These are phyloP conservation scores for Gambusia affinis DNA, from an alignment of 2,113 vertebrate species.

Conservation along the genomic window DNA sequence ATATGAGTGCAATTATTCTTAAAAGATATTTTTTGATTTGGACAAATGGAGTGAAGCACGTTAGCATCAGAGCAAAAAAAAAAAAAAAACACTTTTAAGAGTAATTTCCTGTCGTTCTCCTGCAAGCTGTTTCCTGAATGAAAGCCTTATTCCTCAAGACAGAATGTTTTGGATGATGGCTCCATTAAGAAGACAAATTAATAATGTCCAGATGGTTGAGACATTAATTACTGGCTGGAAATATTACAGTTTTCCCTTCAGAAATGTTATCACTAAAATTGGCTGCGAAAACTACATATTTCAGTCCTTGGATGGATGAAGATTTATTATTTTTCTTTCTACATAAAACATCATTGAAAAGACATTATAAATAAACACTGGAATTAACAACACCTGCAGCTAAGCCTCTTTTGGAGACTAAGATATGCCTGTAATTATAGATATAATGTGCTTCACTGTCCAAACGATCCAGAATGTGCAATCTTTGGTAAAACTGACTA, in stretches of 20 bases:
- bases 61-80: too few species aligned
- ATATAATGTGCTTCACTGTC: neutral
- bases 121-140: neutral
- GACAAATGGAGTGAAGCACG: too few species aligned
- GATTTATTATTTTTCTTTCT: neutral
- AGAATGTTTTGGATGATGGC: neutral
- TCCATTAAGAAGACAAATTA: neutral
- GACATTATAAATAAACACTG: neutral
- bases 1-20: too few species aligned
- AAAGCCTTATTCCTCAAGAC: neutral
- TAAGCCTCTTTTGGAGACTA: neutral
- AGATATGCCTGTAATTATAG: neutral
- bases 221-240: neutral
- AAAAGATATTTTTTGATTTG: too few species aligned
- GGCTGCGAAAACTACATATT: neutral
- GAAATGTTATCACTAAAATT: neutral
- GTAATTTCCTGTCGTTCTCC: neutral
- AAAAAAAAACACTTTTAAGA: too few species aligned
- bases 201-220: conserved; percentile 1
- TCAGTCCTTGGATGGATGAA: neutral
- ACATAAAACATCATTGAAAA: neutral
- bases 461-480: too few species aligned
- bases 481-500: neutral
- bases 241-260: neutral
- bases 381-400: neutral